Evolutionary conservation across 2,888 invertebrate genomes (phyloP), one percentile per base, ranked within the genome.

Genomic region (Caenorhabditis sp.): DNA sequence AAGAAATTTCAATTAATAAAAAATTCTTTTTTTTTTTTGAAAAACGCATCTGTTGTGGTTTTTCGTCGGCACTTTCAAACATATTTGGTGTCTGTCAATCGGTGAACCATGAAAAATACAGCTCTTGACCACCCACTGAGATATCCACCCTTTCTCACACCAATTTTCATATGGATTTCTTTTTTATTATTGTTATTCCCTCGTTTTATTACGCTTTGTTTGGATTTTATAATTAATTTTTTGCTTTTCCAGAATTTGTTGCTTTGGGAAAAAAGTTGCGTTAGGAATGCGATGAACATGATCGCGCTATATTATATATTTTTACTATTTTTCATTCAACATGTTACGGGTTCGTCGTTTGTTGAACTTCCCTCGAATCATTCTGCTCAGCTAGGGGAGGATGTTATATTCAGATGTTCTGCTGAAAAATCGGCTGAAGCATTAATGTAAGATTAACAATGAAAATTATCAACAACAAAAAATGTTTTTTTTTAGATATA

Each of bases 401-500:
- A 79, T 62, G 77, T 85, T n/a, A 63, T 69, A 4, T 81, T 86
- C 37, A 72, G 78, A 31, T 86, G 86, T 59, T 51, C 82, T 3
- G 81, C 82, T 17, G 66, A 76, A 58, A 78, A 77, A 66, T 71
- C 74, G 31, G 27, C 71, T 12, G 71, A 77, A 19, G 70, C 71
- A 26, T 67, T 73, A 21, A 58, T 81, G 66, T 78, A 58, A 64
- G 71, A 62, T 31, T 14, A n/a, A n/a, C n/a, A n/a, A n/a, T n/a
- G n/a, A n/a, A n/a, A n/a, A n/a, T n/a, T n/a, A n/a, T n/a, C n/a
- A n/a, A n/a, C n/a, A n/a, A n/a, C 1, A 6, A 26, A 19, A 43
- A 43, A 43, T 3, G 43, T 43, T 43, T 10, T 43, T 43, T 53
- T 70, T 64, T 59, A 82, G 82, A 61, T 77, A 81, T 58, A 79